Percentiles rank a stretch among this genome's conserved stretches.
These are phyloP conservation scores for Conomelus anceps DNA, from an alignment of 2,888 invertebrate species.

Conservation along the genomic window DNA sequence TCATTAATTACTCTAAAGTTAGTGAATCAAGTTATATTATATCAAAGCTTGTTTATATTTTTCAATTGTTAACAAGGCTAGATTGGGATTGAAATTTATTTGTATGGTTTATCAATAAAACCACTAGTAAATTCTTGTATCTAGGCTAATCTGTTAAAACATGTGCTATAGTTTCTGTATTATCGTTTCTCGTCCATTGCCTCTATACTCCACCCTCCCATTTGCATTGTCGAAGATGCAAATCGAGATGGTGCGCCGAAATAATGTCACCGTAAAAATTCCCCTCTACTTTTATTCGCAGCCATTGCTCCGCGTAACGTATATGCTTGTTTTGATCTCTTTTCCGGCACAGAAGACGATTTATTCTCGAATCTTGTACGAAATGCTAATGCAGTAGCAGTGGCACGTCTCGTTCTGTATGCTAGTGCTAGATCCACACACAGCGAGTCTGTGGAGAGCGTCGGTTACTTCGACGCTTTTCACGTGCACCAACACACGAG, in stretches of 20 bases:
- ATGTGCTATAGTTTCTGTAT: neutral
- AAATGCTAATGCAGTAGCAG: neutral
- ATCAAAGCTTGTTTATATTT: too few relatives aligned
- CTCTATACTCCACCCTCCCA: too few relatives aligned
- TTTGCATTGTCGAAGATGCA: neutral
- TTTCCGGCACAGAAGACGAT: neutral
- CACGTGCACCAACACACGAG: neutral
- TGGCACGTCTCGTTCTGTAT: neutral
- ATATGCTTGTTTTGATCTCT: neutral
- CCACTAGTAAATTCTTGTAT: neutral
- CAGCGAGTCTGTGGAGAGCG: neutral
- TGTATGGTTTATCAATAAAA: neutral
- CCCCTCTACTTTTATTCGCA: neutral
- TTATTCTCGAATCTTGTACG: neutral
- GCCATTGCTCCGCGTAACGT: neutral
- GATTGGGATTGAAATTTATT: too few relatives aligned
- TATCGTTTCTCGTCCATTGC: neutral
- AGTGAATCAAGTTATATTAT: too few relatives aligned
- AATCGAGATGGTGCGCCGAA: neutral
- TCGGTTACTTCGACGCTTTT: neutral
- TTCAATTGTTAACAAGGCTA: too few relatives aligned
- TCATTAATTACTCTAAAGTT: too few relatives aligned
- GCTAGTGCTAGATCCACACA: neutral
- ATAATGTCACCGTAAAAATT: neutral
- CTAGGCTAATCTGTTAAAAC: neutral